Evolutionary conservation across 2,113 vertebrate species (phyloP).

Genomic region (Phaethon lepturus): DNA sequence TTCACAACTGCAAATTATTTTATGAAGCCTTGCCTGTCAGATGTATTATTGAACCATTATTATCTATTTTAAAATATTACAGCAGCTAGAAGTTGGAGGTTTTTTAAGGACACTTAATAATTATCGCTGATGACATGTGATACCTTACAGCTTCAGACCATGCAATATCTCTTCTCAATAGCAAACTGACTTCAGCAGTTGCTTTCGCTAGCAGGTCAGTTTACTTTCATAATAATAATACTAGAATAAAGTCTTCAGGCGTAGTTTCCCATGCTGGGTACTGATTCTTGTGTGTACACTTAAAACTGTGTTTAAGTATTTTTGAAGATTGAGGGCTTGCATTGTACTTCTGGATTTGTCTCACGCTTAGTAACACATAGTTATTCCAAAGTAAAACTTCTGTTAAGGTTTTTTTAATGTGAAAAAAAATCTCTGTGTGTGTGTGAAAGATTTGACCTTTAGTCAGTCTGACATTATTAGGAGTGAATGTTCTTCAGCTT

Average conservation of each 20-base stretch:
- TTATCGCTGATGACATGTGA: rapidly evolving
- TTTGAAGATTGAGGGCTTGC: neutral
- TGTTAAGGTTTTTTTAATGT: neutral
- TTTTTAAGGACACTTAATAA: neutral
- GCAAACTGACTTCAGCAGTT: neutral
- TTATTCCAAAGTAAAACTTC: neutral
- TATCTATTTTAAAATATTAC: neutral
- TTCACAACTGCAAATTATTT: neutral
- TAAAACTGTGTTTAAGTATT: neutral
- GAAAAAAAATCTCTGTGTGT: rapidly evolving
- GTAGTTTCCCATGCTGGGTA: neutral
- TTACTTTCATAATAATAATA: neutral
- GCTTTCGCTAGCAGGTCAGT: neutral
- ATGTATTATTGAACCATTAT: neutral
- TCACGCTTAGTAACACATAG: neutral
- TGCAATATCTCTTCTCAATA: neutral
- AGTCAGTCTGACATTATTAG: too few species aligned
- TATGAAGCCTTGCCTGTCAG: neutral
- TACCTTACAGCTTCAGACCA: neutral
- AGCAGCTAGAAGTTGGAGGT: neutral
- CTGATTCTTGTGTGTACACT: neutral
- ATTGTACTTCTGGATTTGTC: neutral
- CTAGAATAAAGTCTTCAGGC: neutral
- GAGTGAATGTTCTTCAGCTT: neutral
- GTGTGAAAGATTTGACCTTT: neutral